These are phyloP conservation scores for Xenopus tropicalis DNA, from an alignment of 2,113 vertebrate genomes.

Conservation along the genomic window UCB_Xtro_10.0 CM004448.2:112551001-112551500, in stretches of 20 bases:
- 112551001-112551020: constrained; percentile 13
- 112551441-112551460: no score
- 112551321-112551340: no score
- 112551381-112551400: no score
- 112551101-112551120: constrained; percentile 14
- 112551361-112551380: no score
- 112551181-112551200: background rate
- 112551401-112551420: no score
- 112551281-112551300: no score
- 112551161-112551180: constrained; percentile 3
- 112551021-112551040: constrained; percentile 16
- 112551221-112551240: background rate
- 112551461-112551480: no score
- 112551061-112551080: constrained; percentile 26
- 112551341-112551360: no score
- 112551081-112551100: constrained; percentile 12
- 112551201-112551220: background rate
- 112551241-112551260: background rate
- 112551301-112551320: no score
- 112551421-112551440: no score
- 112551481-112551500: no score
- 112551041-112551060: constrained; percentile 11
- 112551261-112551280: background rate
- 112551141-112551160: background rate
- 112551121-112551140: constrained; percentile 11